A percentile compares a stretch with the other conserved stretches of the same genome.
Evolutionary conservation across 1,140 invertebrate genomes (phyloP).

Genomic region (Rhizoglyphus robini): DNA sequence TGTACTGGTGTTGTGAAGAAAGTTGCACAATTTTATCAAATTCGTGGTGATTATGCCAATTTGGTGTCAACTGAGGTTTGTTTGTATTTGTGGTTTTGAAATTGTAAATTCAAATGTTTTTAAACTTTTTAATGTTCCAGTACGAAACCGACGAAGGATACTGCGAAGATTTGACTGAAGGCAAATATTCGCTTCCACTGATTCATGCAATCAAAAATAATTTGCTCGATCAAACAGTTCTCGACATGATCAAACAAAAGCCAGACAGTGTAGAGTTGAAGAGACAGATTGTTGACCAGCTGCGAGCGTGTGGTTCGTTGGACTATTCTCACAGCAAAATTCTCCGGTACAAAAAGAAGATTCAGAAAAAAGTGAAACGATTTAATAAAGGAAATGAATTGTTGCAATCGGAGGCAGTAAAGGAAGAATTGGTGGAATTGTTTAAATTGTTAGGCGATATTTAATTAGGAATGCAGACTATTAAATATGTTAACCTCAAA

Average conservation of each 20-base stretch:
- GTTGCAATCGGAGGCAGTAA: too few relatives aligned
- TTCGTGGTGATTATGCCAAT: constrained; percentile 89
- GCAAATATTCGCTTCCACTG: constrained; percentile 90
- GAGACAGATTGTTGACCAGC: constrained; percentile 69
- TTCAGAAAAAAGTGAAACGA: constrained; percentile 50
- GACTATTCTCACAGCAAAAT: constrained; percentile 63
- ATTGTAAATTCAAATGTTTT: constrained; percentile 27
- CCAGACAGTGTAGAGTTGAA: constrained; percentile 81
- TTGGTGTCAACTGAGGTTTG: constrained; percentile 63
- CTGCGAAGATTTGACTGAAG: too few relatives aligned
- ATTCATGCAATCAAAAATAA: constrained; percentile 87
- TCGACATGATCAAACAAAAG: constrained; percentile 68
- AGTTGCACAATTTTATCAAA: constrained; percentile 86
- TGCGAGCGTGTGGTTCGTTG: constrained; percentile 78
- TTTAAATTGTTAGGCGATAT: too few relatives aligned
- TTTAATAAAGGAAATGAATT: too few relatives aligned
- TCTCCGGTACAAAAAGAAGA: constrained; percentile 47
- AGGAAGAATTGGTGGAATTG: too few relatives aligned
- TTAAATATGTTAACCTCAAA: too few relatives aligned
- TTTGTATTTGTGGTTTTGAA: too few relatives aligned
- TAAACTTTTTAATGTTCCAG: constrained; percentile 42
- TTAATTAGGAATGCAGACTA: too few relatives aligned
- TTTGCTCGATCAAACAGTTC: constrained; percentile 9
- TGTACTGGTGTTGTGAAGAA: constrained; percentile 66
- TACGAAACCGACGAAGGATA: constrained; percentile 87